Percentiles rank a stretch among this genome's conserved stretches.
Evolutionary conservation across 2,888 invertebrate species (phyloP).

Genomic region (Empis stercorea): DNA sequence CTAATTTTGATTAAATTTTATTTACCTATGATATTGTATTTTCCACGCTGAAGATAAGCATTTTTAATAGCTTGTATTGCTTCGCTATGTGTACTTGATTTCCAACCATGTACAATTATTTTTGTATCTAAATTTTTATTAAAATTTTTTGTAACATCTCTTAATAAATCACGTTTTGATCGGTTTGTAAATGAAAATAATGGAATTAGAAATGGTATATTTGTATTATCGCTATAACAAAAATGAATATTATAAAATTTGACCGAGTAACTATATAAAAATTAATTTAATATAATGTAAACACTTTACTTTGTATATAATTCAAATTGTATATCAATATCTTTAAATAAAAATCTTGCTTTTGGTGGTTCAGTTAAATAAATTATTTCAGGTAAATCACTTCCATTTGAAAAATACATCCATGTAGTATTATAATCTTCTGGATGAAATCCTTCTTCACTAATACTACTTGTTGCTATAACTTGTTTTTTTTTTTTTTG

Average conservation of each 20-base stretch:
- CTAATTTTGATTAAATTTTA: background rate
- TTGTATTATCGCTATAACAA: background rate
- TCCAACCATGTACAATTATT: slow-evolving; percentile 35
- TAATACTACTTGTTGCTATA: too few species aligned
- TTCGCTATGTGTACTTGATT: slow-evolving; percentile 31
- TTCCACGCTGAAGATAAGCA: slow-evolving; percentile 26
- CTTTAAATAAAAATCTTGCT: slow-evolving; percentile 20
- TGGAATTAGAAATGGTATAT: background rate
- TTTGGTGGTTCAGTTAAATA: slow-evolving; percentile 29
- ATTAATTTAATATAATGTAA: background rate
- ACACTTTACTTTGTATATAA: slow-evolving; percentile 23
- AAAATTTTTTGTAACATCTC: slow-evolving; percentile 29
- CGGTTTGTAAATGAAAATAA: slow-evolving; percentile 11
- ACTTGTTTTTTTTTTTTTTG: too few species aligned
- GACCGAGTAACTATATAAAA: background rate
- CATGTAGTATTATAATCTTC: slow-evolving; percentile 34
- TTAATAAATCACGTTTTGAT: slow-evolving; percentile 29
- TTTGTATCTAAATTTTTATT: slow-evolving; percentile 30
- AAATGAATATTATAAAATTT: too few species aligned
- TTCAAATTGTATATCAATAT: slow-evolving; percentile 26
- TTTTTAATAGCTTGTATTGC: slow-evolving; percentile 33
- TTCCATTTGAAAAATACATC: slow-evolving; percentile 36
- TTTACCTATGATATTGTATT: slow-evolving; percentile 28
- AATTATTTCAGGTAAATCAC: slow-evolving; percentile 31
- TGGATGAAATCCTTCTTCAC: background rate